These are phyloP conservation scores for Pelagia noctiluca DNA, from an alignment of 30 jellyfish, hydroid and myxozoan genomes.

Conservation along the genomic window DNA sequence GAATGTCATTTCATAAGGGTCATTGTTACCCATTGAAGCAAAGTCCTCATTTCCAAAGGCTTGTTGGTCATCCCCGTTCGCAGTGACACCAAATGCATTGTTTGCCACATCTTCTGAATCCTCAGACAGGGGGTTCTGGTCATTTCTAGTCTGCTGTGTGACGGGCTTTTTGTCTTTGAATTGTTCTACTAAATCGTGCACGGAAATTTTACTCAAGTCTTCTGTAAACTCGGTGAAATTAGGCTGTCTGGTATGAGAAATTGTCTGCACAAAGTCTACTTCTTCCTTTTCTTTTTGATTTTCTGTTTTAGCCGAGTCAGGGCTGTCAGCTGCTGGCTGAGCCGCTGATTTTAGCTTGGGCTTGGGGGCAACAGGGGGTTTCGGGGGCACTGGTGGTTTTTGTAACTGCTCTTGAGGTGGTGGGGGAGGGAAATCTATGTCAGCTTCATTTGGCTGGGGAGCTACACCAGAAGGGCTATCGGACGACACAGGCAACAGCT, in stretches of 20 bases:
- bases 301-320: neutral
- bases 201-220: constrained; percentile 30
- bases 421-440: constrained; percentile 34
- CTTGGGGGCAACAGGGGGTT: constrained; percentile 76
- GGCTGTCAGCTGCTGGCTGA: neutral
- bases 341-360: constrained; percentile 36
- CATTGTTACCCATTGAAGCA: neutral
- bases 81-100: neutral
- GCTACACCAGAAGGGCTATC: too few relatives aligned
- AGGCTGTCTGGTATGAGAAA: constrained; percentile 64
- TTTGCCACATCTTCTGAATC: neutral
- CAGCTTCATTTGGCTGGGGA: neutral
- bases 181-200: constrained; percentile 41
- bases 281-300: constrained; percentile 8
- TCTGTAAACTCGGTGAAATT: constrained; percentile 48
- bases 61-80: neutral
- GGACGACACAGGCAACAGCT: constrained; percentile 31
- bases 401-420: constrained; percentile 48
- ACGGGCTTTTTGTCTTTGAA: constrained; percentile 30
- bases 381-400: constrained; percentile 52
- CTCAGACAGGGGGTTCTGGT: constrained; percentile 12
- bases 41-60: too few relatives aligned
- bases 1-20: constrained; percentile 65
- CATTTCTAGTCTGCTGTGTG: constrained; percentile 18
- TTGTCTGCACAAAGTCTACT: constrained; percentile 3